Percentiles rank a stretch among this genome's conserved stretches.
Evolutionary conservation across 2,888 invertebrate species (phyloP).

Genomic region (Nebria salina): DNA sequence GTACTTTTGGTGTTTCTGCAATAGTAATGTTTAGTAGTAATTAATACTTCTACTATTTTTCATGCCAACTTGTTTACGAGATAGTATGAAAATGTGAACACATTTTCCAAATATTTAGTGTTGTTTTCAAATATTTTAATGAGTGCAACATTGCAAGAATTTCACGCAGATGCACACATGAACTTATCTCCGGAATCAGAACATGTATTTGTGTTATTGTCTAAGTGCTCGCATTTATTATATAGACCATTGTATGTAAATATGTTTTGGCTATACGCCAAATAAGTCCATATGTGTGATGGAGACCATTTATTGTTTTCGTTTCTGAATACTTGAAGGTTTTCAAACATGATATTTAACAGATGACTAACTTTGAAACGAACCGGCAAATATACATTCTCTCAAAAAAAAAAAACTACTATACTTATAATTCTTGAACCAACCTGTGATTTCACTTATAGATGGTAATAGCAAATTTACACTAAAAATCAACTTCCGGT

Average conservation of each 20-base stretch:
- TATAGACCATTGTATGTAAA: background rate
- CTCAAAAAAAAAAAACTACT: background rate
- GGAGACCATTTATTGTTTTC: background rate
- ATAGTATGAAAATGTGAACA: background rate
- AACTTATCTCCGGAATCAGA: background rate
- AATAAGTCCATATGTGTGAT: background rate
- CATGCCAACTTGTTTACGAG: background rate
- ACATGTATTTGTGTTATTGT: background rate
- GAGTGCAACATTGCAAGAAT: background rate
- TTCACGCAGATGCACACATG: background rate
- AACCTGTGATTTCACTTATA: too few relatives aligned
- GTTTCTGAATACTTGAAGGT: background rate
- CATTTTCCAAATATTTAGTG: background rate
- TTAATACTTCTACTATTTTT: background rate
- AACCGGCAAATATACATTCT: background rate
- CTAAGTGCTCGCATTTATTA: background rate
- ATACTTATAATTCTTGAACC: too few relatives aligned
- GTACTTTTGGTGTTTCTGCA: background rate
- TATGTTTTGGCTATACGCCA: background rate
- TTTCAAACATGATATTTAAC: background rate
- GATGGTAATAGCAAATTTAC: too few relatives aligned
- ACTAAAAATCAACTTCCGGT: too few relatives aligned
- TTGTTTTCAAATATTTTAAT: background rate
- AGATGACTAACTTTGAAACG: background rate
- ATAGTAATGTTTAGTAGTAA: background rate